Evolutionary conservation across 2,888 invertebrate genomes (phyloP).

Genomic region (Dinocampus coccinellae): DNA sequence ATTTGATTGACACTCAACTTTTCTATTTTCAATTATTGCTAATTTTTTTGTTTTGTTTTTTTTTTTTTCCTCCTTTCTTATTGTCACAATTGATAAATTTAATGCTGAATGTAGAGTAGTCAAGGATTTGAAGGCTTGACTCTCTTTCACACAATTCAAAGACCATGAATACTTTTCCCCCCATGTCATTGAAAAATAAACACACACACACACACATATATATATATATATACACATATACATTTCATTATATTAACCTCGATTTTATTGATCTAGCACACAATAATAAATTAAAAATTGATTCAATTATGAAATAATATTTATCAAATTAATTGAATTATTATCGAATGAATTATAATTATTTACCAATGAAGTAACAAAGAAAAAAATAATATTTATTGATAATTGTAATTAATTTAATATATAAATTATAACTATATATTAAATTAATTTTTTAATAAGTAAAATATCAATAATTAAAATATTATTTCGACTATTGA

Average conservation of each 20-base stretch:
- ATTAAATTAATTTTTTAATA: background rate
- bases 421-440: no score
- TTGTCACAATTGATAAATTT: no score
- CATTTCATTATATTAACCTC: conserved; percentile 1
- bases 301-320: background rate
- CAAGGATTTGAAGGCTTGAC: background rate
- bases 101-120: background rate
- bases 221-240: no score
- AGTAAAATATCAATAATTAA: no score
- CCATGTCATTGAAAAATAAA: background rate
- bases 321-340: background rate
- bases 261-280: background rate
- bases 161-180: background rate
- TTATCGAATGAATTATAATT: background rate
- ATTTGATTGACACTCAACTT: background rate
- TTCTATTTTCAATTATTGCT: background rate
- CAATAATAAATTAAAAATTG: background rate
- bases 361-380: no score
- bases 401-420: no score
- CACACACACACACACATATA: no score
- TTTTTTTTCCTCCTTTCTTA: no score
- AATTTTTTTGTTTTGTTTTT: background rate
- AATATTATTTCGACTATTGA: no score
- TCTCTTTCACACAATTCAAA: background rate
- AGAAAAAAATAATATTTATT: no score